Base-by-base conservation (phyloP, 2,888 invertebrate genomes). In the Tetranychus piercei region DNA sequence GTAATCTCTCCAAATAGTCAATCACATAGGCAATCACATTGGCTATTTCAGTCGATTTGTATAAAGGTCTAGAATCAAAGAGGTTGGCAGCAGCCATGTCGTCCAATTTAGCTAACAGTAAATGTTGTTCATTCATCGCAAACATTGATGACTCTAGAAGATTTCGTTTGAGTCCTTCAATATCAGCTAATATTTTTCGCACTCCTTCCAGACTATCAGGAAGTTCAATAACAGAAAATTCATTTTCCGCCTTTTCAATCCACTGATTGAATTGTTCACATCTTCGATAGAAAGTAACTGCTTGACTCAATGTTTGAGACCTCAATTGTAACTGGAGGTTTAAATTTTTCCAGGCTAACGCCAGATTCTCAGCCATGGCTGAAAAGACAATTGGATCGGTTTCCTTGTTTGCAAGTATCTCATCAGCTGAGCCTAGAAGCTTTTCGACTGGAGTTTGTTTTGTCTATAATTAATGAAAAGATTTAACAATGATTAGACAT, bases 391-490 rank as follows among this genome's bases (percentile, higher is more conserved):
- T 89, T 1, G 82, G 81, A 44, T 82, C 80, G 23, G 90, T 89
- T 80, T 88, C 87, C 81, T 90, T 89, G 44, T 88, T 88, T 74
- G 88, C 87, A 79, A 91, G 88, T 78, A 91, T 84, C 80, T 89
- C 88, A 82, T 93, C 92, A n/a, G 92, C 91, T 83, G 91, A 89
- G 74, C 88, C 86, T 76, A 92, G 87, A 76, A 93, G 87, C 82
- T 92, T 91, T 80, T 91, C 90, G 80, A 92, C 91, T 74, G 92
- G 91, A 81, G 89, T 90, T 81, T 92, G 91, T 83, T 92, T 90
- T 80, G 87, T 88, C 90, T 92, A 82, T 45, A 45, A 45, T 11
- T 45, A 11, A 45, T 80, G 76, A 71, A 20, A 73, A 5, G 5
- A 45, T 45, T 45, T 11, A 15, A 3, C 45, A 45, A 1, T 45